Evolutionary conservation across 2,888 invertebrate species (phyloP), one percentile per base, ranked within the genome.

Genomic region (Mactromeris polynyma): DNA sequence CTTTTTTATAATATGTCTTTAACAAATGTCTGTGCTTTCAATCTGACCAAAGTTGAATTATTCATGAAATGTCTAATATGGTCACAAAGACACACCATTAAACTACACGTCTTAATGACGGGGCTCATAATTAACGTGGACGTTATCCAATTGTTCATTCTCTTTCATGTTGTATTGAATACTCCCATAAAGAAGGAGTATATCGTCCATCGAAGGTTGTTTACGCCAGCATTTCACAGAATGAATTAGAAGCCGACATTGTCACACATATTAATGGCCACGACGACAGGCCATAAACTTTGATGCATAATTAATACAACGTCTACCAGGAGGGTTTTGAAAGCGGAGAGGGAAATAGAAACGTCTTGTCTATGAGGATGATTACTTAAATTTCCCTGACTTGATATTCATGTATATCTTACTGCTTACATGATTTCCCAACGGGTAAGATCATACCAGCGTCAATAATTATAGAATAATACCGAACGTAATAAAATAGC

Each of bases 361-460:
- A 73, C 54, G 19, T 78, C 78, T 54, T 84, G 78, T 84, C 84
- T 51, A 73, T 78, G 54, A 36, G 80, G 42, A 54, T 58, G 79
- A 87, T 87, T 83, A 42, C 58, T 81, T 73, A 81, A 81, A 88
- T 69, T 84, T 73, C 69, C 31, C 81, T 69, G 77, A 84, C 87
- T 82, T 84, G 81, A 58, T 87, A 83, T 87, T 81, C 87, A 82
- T 85, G 90, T 87, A 85, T 89, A 87, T 90, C 80, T 87, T 85
- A 83, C 73, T 9, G 73, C 87, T 85, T 90, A 85, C 79, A 54
- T 87, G 90, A 90, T 90, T 90, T 90, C 90, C 90, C 90, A 51
- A 14, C 14, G 90, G 79, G 77, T 51, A n/a, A 1, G 31, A 54
- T 4, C 26, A n/a, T 2, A 80, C 64, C 79, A 58, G 80, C 33